phyloP scores from a whole-genome alignment of 1,140 invertebrate genomes.

The Papilio aristodemus region DNA sequence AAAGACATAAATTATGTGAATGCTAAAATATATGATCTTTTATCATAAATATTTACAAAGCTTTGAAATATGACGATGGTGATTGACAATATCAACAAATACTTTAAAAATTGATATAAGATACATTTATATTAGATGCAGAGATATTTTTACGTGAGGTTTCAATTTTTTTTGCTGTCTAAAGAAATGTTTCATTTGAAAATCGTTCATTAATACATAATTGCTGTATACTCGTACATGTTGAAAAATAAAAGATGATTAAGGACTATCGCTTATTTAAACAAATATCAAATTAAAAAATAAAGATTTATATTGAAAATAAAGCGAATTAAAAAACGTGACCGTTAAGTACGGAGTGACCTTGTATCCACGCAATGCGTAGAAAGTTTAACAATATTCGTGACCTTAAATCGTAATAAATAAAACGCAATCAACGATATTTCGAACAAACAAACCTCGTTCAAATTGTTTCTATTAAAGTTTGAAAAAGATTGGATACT shows the following conservation, averaged over 20 bases:
- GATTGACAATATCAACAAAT: too few species aligned
- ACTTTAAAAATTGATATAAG: too few species aligned
- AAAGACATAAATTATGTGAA: neutral
- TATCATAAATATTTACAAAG: neutral
- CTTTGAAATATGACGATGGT: too few species aligned
- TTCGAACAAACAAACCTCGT: neutral
- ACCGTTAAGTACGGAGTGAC: neutral
- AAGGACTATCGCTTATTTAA: too few species aligned
- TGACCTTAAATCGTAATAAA: neutral
- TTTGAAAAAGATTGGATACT: neutral
- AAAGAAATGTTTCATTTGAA: too few species aligned
- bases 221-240: too few species aligned
- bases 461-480: neutral
- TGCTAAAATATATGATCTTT: neutral
- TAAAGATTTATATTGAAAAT: neutral
- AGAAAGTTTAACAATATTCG: constrained; percentile 6
- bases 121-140: too few species aligned
- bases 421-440: neutral
- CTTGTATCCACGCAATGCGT: constrained; percentile 14
- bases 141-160: too few species aligned
- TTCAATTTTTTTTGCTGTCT: too few species aligned
- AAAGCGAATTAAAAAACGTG: neutral
- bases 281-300: too few species aligned
- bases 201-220: too few species aligned
- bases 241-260: too few species aligned